Evolutionary conservation across 2,888 invertebrate species (phyloP).

Genomic region (Liposcelis brunnea): DNA sequence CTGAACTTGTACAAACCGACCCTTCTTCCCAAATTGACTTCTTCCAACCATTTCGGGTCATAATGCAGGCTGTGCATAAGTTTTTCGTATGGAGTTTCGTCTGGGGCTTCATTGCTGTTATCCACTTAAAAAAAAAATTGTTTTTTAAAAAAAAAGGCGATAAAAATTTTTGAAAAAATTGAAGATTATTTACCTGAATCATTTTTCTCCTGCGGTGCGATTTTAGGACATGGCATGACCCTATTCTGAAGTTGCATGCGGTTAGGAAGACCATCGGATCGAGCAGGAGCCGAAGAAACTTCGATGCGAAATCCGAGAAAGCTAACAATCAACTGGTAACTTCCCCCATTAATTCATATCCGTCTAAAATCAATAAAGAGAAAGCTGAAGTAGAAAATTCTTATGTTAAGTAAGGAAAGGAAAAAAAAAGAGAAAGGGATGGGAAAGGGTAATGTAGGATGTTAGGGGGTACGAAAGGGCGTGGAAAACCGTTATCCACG

Average conservation of each 20-base stretch:
- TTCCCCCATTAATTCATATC: too few species aligned
- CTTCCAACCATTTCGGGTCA: constrained; percentile 35
- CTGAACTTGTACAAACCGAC: constrained; percentile 58
- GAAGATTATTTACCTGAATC: not conserved
- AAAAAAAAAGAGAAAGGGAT: too few species aligned
- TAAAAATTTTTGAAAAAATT: not conserved
- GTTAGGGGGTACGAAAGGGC: too few species aligned
- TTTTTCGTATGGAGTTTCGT: constrained; percentile 29
- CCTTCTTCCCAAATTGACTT: constrained; percentile 50
- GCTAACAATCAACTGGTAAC: too few species aligned
- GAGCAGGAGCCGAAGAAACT: too few species aligned
- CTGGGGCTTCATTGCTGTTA: not conserved
- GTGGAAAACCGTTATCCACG: too few species aligned
- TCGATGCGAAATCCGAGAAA: too few species aligned
- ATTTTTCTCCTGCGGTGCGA: not conserved
- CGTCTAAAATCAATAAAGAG: too few species aligned
- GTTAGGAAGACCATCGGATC: not conserved
- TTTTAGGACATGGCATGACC: not conserved
- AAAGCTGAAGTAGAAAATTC: too few species aligned
- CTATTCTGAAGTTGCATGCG: constrained; percentile 1
- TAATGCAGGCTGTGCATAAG: constrained; percentile 34
- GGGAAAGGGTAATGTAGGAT: too few species aligned
- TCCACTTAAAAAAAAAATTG: constrained; percentile 4
- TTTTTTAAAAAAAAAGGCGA: not conserved
- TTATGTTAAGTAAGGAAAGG: too few species aligned